Percentiles rank a stretch among this genome's conserved stretches.
These are phyloP conservation scores for Cybosia mesomella DNA, from an alignment of 2,888 invertebrate species.

Conservation along the genomic window DNA sequence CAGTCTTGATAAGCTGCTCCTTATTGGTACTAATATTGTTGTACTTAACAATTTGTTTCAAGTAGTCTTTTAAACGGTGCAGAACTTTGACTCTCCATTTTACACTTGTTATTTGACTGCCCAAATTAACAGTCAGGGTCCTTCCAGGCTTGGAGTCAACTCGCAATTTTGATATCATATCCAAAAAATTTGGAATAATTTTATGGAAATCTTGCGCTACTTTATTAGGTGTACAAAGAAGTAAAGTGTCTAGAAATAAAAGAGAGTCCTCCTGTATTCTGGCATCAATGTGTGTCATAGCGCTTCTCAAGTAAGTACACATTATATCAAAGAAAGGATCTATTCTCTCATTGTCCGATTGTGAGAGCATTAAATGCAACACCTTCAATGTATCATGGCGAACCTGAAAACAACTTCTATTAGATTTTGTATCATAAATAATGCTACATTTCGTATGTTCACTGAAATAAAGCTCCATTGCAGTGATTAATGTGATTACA, in stretches of 20 bases:
- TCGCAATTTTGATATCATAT: constrained; percentile 93
- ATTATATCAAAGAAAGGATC: constrained; percentile 92
- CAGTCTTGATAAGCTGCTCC: constrained; percentile 44
- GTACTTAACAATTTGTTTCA: constrained; percentile 69
- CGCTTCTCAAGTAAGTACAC: constrained; percentile 93
- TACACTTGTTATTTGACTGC: constrained; percentile 90
- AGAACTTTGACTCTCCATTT: constrained; percentile 94
- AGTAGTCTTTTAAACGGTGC: constrained; percentile 88
- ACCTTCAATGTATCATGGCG: constrained; percentile 87
- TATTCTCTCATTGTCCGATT: constrained; percentile 80
- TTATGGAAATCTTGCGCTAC: constrained; percentile 89
- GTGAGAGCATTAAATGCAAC: constrained; percentile 81
- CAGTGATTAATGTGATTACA: too few relatives aligned
- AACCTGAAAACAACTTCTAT: constrained; percentile 68
- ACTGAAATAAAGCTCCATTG: too few relatives aligned
- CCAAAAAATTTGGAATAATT: constrained; percentile 93
- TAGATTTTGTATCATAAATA: background rate
- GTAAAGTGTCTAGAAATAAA: constrained; percentile 91
- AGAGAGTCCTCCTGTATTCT: constrained; percentile 94
- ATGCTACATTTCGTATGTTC: too few relatives aligned
- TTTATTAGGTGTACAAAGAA: constrained; percentile 89
- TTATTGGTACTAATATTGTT: constrained; percentile 58
- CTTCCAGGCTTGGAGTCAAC: constrained; percentile 89
- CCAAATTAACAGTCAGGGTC: constrained; percentile 90
- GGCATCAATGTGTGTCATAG: constrained; percentile 95